Percentiles rank a stretch among this genome's conserved stretches.
These are phyloP conservation scores for Tenodera sinensis DNA, from an alignment of 2,888 invertebrate genomes.

Conservation along the genomic window DNA sequence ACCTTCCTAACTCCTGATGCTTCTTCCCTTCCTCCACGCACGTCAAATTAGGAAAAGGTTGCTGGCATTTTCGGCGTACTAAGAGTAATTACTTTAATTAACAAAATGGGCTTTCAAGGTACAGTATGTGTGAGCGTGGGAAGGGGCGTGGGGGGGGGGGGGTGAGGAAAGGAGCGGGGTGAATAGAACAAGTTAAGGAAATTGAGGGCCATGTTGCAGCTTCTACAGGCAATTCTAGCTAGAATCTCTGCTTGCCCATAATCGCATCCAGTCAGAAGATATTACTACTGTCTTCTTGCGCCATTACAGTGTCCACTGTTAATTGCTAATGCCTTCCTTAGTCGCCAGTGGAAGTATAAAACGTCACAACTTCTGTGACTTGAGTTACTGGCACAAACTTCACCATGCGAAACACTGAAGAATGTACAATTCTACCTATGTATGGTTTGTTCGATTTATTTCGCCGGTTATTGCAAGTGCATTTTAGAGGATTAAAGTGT, in stretches of 20 bases:
- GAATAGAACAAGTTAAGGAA: slow-evolving; percentile 22
- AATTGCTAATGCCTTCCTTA: not conserved
- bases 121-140: slow-evolving; percentile 11
- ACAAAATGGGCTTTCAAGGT: slow-evolving; percentile 45
- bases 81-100: slow-evolving; percentile 54
- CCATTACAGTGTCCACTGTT: not conserved
- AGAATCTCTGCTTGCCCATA: not conserved
- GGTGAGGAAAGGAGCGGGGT: slow-evolving; percentile 7
- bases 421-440: no score
- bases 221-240: not conserved
- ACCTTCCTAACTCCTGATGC: slow-evolving; percentile 1
- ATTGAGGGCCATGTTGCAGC: not conserved
- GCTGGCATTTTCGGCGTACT: slow-evolving; percentile 47
- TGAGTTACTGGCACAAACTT: not conserved
- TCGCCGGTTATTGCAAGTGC: no score
- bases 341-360: not conserved
- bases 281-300: not conserved
- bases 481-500: no score
- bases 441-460: no score
- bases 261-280: not conserved
- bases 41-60: slow-evolving; percentile 53
- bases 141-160: not conserved
- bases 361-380: not conserved
- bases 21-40: slow-evolving; percentile 41
- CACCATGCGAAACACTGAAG: not conserved